Conservation (phyloP, 2,888 invertebrate species). For the Tenthredo mesomela region DNA sequence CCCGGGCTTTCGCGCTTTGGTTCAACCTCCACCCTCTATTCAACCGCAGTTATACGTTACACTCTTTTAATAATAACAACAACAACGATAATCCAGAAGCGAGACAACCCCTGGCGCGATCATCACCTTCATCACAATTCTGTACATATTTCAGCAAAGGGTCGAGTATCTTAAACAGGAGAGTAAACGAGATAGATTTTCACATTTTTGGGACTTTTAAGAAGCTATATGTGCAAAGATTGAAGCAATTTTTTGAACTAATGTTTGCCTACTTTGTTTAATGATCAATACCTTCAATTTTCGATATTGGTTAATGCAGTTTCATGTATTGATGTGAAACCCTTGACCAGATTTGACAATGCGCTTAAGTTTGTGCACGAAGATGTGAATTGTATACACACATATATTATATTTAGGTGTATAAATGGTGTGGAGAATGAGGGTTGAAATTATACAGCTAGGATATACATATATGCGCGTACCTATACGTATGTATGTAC, state of each 20-base stretch:
- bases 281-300: too few relatives aligned
- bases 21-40: constrained; percentile 35
- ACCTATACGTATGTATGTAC: background rate
- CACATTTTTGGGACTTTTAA: background rate
- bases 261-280: background rate
- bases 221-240: background rate
- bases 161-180: background rate
- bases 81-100: background rate
- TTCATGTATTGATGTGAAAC: background rate
- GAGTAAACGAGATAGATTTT: background rate
- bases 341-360: background rate
- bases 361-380: background rate
- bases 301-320: too few relatives aligned
- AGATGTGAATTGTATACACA: background rate
- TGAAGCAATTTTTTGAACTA: background rate
- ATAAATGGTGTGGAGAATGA: background rate
- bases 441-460: background rate
- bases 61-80: background rate
- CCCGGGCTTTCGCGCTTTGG: constrained; percentile 53
- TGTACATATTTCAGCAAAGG: background rate
- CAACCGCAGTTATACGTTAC: background rate
- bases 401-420: background rate
- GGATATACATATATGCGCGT: background rate
- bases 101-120: background rate
- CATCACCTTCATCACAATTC: background rate